Percentiles rank a stretch among this genome's conserved stretches.
These are phyloP conservation scores for Phymastichus coffea DNA, from an alignment of 1,140 invertebrate species.

Conservation along the genomic window DNA sequence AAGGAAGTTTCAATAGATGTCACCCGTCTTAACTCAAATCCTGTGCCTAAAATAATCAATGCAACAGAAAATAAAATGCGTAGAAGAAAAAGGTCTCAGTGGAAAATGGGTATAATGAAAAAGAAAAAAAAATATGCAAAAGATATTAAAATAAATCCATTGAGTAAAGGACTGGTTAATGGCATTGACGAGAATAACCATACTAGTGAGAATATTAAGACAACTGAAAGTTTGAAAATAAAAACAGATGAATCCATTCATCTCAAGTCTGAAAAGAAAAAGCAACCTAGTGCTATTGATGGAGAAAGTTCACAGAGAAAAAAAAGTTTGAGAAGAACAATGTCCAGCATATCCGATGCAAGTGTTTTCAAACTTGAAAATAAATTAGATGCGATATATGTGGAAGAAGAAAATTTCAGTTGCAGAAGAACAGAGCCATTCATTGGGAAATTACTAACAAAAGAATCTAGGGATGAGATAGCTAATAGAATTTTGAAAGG, in stretches of 20 bases:
- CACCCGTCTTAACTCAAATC: background rate
- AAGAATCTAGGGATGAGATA: conserved; percentile 11
- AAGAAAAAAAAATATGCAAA: conserved; percentile 9
- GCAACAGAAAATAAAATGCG: background rate
- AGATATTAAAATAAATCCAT: too few species aligned
- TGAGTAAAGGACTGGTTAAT: too few species aligned
- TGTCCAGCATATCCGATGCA: too few species aligned
- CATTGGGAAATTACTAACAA: conserved; percentile 21
- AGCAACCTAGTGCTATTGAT: too few species aligned
- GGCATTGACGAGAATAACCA: too few species aligned
- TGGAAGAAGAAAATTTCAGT: conserved; percentile 11
- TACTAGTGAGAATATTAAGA: background rate
- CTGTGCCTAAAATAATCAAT: conserved; percentile 4
- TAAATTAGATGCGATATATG: background rate
- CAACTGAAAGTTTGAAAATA: background rate
- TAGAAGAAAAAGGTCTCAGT: conserved; percentile 9
- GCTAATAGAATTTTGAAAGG: conserved; percentile 16
- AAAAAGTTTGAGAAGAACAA: background rate
- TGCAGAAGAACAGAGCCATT: conserved; percentile 23
- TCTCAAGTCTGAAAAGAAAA: too few species aligned
- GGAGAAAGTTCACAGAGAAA: conserved; percentile 1
- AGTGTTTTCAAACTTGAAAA: too few species aligned
- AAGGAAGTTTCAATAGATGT: conserved; percentile 13
- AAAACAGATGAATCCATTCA: too few species aligned
- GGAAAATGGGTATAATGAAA: conserved; percentile 8